Conservation (phyloP, 2,888 invertebrate species). For the Anodontia alba region DNA sequence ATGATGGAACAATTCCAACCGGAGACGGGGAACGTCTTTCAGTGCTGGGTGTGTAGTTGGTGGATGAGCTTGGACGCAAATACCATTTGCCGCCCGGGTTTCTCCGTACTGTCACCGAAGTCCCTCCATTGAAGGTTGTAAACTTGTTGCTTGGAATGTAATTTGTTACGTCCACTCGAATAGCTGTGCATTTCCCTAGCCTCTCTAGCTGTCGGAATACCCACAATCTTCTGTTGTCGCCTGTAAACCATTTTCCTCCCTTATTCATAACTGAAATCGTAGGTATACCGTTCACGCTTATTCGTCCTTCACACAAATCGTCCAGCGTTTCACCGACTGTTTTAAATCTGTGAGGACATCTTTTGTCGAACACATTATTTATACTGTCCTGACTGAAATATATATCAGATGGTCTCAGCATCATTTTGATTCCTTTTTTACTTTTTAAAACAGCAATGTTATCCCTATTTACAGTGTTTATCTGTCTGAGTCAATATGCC, state of each 20-base stretch:
- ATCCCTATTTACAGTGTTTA: too few species aligned
- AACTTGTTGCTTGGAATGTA: not conserved
- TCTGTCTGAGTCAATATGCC: too few species aligned
- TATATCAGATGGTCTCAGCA: too few species aligned
- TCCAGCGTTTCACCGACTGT: not conserved
- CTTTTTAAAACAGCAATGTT: too few species aligned
- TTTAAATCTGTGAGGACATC: not conserved
- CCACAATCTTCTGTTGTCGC: too few species aligned
- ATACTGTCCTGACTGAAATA: not conserved
- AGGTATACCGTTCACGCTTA: not conserved
- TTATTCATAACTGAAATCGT: not conserved
- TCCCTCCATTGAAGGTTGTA: constrained; percentile 1
- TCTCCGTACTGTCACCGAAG: not conserved
- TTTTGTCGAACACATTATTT: not conserved
- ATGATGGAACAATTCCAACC: too few species aligned
- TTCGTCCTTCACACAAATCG: not conserved
- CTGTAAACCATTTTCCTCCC: constrained; percentile 15
- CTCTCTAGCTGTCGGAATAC: too few species aligned
- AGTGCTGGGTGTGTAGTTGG: too few species aligned
- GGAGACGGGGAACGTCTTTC: too few species aligned
- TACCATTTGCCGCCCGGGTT: not conserved
- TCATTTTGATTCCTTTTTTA: too few species aligned
- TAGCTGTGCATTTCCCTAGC: not conserved
- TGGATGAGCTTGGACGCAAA: too few species aligned
- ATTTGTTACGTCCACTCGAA: not conserved